These are phyloP conservation scores for Zophobas morio DNA, from an alignment of 1,140 invertebrate species.

Conservation along the genomic window DNA sequence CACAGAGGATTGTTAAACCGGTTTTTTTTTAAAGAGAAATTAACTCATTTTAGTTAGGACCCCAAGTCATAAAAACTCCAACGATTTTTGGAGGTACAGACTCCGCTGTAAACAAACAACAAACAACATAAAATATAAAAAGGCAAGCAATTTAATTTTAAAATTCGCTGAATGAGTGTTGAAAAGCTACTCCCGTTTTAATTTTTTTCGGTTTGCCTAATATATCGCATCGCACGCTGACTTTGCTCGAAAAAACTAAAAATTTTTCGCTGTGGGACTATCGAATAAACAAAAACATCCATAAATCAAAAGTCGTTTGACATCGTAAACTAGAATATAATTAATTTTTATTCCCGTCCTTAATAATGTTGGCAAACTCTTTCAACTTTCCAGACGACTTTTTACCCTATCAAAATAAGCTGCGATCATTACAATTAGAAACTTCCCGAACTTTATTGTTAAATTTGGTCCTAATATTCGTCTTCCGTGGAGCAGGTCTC, in stretches of 20 bases:
- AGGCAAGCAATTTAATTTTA: no score
- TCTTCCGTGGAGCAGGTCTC: neutral
- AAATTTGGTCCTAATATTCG: constrained; percentile 8
- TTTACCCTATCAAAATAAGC: constrained; percentile 7
- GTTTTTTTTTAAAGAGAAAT: no score
- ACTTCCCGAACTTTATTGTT: constrained; percentile 13
- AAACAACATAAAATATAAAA: no score
- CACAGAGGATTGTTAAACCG: no score
- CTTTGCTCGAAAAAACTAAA: neutral
- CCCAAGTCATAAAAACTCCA: no score
- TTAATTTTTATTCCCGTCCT: constrained; percentile 29
- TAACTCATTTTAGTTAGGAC: no score
- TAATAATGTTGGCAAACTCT: constrained; percentile 19
- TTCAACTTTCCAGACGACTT: constrained; percentile 25
- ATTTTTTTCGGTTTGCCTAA: no score
- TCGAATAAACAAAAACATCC: constrained; percentile 8
- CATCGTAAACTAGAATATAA: constrained; percentile 10
- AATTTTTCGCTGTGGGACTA: neutral
- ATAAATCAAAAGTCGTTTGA: constrained; percentile 24
- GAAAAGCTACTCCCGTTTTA: no score
- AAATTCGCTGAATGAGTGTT: no score
- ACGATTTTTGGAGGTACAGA: no score
- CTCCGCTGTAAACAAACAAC: no score
- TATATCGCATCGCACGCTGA: neutral
- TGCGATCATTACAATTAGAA: constrained; percentile 25